Percentiles rank a stretch among this genome's conserved stretches.
Evolutionary conservation across 2,113 vertebrate genomes (phyloP).

Genomic region (Bufo bufo): DNA sequence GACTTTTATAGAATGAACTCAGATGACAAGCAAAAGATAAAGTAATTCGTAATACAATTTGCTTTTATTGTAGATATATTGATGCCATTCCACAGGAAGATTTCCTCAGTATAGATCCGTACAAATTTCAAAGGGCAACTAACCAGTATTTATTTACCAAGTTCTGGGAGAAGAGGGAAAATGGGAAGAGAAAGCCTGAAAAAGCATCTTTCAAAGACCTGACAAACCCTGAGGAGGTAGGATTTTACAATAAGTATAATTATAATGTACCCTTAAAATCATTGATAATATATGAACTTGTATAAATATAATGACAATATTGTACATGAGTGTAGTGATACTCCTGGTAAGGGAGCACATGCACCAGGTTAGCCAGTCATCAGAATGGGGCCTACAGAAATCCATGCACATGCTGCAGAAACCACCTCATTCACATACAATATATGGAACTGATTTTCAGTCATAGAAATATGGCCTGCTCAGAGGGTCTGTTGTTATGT

Average conservation of each 20-base stretch:
- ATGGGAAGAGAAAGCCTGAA: slow-evolving; percentile 45
- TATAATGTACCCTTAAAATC: too few species aligned
- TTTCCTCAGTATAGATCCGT: slow-evolving; percentile 34
- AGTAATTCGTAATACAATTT: neutral
- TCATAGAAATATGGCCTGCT: too few species aligned
- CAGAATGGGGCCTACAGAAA: too few species aligned
- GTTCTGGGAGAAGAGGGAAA: slow-evolving; percentile 58
- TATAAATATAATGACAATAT: neutral
- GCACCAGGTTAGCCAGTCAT: too few species aligned
- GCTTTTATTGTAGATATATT: slow-evolving; percentile 40
- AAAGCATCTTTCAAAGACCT: slow-evolving; percentile 41
- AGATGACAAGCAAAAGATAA: neutral
- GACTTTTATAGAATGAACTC: too few species aligned
- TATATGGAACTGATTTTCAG: too few species aligned
- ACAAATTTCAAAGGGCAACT: slow-evolving; percentile 47
- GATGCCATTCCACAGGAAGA: slow-evolving; percentile 53
- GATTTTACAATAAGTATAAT: too few species aligned
- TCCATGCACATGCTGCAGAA: too few species aligned
- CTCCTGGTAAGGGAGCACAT: neutral
- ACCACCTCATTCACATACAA: too few species aligned
- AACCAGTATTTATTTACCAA: slow-evolving; percentile 59
- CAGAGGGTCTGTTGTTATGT: too few species aligned
- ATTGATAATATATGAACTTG: neutral
- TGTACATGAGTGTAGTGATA: neutral
- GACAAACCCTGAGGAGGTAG: slow-evolving; percentile 60